Conservation (phyloP, 2,113 vertebrate species). For the Trinectes maculatus region DNA sequence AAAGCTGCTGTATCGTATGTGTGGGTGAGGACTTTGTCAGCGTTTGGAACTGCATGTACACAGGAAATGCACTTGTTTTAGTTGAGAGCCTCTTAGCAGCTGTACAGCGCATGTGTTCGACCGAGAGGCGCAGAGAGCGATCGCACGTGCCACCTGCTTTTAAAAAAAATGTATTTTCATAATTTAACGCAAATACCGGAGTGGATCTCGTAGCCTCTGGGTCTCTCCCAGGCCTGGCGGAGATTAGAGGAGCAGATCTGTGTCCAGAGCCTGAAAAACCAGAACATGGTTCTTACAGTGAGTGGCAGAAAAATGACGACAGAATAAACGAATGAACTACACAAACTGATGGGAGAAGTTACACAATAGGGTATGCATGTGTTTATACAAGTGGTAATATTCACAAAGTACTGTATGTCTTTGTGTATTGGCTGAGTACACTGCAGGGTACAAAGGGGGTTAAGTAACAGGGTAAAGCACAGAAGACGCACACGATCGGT, state of each 20-base stretch:
- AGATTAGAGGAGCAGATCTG: conserved; percentile 32
- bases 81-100: conserved; percentile 30
- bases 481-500: conserved; percentile 8
- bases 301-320: conserved; percentile 15
- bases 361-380: not conserved
- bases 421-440: not conserved
- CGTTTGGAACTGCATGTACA: conserved; percentile 7
- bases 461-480: conserved; percentile 19
- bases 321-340: not conserved
- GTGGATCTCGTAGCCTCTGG: conserved; percentile 33
- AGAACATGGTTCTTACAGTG: not conserved
- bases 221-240: conserved; percentile 12
- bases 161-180: too few relatives aligned
- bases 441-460: conserved; percentile 25
- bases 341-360: not conserved
- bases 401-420: not conserved
- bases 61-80: conserved; percentile 60
- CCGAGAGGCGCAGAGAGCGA: conserved; percentile 6
- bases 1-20: not conserved
- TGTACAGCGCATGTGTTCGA: conserved; percentile 28
- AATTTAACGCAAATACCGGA: conserved; percentile 42
- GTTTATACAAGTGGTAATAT: not conserved
- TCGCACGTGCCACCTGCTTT: conserved; percentile 9
- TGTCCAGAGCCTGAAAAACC: not conserved
- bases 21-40: not conserved